phyloP scores from a whole-genome alignment of 2,797 vertebrate genomes.

The Oryzias sinensis region DNA sequence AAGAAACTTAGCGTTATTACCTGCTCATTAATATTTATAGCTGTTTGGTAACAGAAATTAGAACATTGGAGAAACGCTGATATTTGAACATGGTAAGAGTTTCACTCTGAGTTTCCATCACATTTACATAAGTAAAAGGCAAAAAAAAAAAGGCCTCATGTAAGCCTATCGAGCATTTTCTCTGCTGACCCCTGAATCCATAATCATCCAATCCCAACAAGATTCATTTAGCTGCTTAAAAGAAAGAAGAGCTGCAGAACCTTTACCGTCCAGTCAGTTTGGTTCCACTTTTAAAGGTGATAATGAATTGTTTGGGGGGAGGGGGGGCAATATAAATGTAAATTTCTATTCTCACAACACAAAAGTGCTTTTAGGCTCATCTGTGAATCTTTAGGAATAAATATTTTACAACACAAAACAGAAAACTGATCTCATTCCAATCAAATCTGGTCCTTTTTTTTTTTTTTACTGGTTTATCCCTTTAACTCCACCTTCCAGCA shows the following conservation, averaged over 20 bases:
- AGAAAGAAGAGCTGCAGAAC: not conserved
- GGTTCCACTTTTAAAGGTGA: not conserved
- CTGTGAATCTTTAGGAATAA: not conserved
- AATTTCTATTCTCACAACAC: not conserved
- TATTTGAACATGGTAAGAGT: not conserved
- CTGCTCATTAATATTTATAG: not conserved
- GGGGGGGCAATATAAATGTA: conserved; percentile 1
- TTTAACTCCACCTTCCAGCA: too few relatives aligned
- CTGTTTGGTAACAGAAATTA: not conserved
- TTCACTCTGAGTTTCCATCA: not conserved
- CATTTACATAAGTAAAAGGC: not conserved
- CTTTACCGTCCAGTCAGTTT: not conserved
- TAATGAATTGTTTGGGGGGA: conserved; percentile 1
- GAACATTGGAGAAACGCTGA: too few relatives aligned
- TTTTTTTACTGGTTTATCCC: too few relatives aligned
- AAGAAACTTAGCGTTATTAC: not conserved
- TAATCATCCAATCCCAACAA: conserved; percentile 1
- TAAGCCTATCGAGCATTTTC: not conserved
- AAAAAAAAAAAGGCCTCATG: not conserved
- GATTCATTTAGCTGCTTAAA: not conserved
- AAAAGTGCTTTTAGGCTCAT: not conserved
- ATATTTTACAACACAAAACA: too few relatives aligned
- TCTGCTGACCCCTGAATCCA: conserved; percentile 19
- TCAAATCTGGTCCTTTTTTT: too few relatives aligned
- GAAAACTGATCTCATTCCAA: too few relatives aligned